Conservation (phyloP, 2,888 invertebrate genomes). For the Euspilapteryx auroguttella region DNA sequence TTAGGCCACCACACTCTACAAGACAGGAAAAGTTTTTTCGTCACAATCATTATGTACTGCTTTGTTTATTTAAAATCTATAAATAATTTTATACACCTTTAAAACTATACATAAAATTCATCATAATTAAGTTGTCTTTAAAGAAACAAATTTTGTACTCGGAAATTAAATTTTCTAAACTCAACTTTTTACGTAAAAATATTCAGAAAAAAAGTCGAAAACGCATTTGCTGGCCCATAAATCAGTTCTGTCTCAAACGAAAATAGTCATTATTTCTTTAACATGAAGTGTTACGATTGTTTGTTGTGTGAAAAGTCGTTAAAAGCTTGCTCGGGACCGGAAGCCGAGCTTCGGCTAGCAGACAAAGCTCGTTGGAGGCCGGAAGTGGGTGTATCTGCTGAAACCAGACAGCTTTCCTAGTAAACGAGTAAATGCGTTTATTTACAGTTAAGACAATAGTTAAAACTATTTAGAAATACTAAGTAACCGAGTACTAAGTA, state of each 20-base stretch:
- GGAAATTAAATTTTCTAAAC: no score
- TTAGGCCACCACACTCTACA: no score
- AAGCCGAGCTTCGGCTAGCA: constrained; percentile 19
- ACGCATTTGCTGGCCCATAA: constrained; percentile 38
- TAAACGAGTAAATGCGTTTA: constrained; percentile 3
- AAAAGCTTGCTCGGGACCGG: constrained; percentile 22
- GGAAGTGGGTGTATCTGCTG: constrained; percentile 6
- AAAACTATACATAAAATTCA: no score
- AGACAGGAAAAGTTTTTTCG: no score
- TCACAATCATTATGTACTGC: no score
- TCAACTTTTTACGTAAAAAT: no score
- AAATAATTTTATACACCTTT: no score
- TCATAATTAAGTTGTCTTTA: no score
- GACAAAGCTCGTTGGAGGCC: constrained; percentile 19
- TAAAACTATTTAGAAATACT: no score
- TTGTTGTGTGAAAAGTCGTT: constrained; percentile 15
- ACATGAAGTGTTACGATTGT: constrained; percentile 12
- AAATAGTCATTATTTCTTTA: constrained; percentile 11
- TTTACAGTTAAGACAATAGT: constrained; percentile 2
- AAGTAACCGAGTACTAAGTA: no score
- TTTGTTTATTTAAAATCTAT: no score
- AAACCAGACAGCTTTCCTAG: constrained; percentile 4
- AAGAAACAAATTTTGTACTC: no score
- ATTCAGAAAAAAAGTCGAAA: constrained; percentile 14
- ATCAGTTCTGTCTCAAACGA: constrained; percentile 17